phyloP scores from a whole-genome alignment of 2,113 vertebrate genomes.

The Formicarius rufipectus region DNA sequence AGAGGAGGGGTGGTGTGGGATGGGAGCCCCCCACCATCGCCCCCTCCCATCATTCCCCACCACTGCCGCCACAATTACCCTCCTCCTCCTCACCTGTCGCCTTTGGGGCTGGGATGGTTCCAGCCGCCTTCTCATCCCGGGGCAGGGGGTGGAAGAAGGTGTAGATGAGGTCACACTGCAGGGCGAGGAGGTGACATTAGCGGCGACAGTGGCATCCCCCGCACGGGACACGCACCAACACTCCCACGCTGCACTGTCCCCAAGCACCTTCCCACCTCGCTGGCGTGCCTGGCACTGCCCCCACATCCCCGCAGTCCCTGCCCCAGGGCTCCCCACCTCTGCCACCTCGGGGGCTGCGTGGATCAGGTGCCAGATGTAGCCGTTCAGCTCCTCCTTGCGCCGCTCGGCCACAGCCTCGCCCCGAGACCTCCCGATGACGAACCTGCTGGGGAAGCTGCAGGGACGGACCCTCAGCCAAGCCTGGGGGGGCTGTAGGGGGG shows the following conservation, averaged over 20 bases:
- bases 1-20: background rate
- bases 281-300: background rate
- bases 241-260: fast-evolving
- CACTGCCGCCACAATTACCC: too few species aligned
- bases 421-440: constrained; percentile 89
- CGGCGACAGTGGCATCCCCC: fast-evolving
- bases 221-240: background rate
- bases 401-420: constrained; percentile 88
- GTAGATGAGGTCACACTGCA: constrained; percentile 91
- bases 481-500: fast-evolving
- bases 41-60: background rate
- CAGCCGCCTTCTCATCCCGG: constrained; percentile 82
- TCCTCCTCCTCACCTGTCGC: constrained; percentile 75
- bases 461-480: background rate
- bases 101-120: constrained; percentile 72
- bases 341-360: constrained; percentile 83
- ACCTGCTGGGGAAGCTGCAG: constrained; percentile 90
- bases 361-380: constrained; percentile 94
- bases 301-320: fast-evolving
- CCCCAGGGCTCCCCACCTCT: constrained; percentile 77
- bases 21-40: background rate
- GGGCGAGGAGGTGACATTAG: background rate
- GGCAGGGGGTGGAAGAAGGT: constrained; percentile 91
- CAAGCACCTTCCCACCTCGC: fast-evolving
- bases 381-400: constrained; percentile 89